A percentile compares a stretch with the other conserved stretches of the same genome.
phyloP scores from a whole-genome alignment of 2,797 vertebrate genomes.

The Eulemur rubriventer region DNA sequence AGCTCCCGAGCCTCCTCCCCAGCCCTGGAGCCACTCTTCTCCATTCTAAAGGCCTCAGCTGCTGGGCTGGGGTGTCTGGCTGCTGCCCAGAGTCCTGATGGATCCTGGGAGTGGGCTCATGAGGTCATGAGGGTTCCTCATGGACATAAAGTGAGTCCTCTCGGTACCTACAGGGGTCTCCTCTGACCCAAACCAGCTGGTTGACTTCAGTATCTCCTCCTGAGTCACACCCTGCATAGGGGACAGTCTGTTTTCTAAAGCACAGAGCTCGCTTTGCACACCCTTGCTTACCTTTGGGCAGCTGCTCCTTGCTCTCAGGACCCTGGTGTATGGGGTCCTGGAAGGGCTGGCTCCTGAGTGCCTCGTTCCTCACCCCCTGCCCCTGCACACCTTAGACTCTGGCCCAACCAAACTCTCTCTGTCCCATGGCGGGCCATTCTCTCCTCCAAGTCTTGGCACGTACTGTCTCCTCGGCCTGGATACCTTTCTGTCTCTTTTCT shows the following conservation, averaged over 20 bases:
- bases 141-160: too few relatives aligned
- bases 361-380: background rate
- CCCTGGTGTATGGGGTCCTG: background rate
- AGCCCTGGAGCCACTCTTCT: background rate
- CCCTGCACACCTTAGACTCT: background rate
- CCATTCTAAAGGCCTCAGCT: background rate
- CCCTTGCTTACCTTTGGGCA: background rate
- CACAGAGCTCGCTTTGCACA: background rate
- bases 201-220: background rate
- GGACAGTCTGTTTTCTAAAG: background rate
- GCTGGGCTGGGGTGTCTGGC: background rate
- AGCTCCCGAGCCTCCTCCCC: background rate
- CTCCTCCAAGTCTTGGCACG: background rate
- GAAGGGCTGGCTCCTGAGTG: background rate
- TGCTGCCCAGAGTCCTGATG: background rate
- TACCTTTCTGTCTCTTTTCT: background rate
- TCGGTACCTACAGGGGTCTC: background rate
- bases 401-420: fast-evolving
- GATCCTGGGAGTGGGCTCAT: background rate
- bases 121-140: background rate
- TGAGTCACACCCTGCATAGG: background rate
- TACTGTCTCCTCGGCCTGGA: background rate
- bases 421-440: background rate
- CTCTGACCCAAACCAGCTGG: background rate
- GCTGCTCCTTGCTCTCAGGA: background rate